Percentiles rank a stretch among this genome's conserved stretches.
Evolutionary conservation across 2,888 invertebrate species (phyloP).

Genomic region (Metopia argyrocephala): DNA sequence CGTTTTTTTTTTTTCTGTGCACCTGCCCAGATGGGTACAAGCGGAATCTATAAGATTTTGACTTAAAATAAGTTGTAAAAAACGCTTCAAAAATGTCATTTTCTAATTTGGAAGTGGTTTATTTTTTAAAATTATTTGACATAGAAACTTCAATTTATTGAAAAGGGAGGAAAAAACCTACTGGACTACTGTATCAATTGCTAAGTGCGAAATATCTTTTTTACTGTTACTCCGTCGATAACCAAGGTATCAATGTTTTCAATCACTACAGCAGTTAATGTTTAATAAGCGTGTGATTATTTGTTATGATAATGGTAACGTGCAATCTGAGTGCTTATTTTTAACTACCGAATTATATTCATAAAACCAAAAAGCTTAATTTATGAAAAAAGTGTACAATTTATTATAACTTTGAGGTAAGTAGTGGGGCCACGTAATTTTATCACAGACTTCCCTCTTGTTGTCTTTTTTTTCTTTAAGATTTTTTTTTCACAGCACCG

Average conservation of each 20-base stretch:
- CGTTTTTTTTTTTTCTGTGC: too few relatives aligned
- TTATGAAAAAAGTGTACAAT: constrained; percentile 6
- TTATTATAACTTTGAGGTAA: neutral
- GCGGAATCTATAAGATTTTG: too few relatives aligned
- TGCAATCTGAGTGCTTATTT: constrained; percentile 28
- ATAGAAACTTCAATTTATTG: too few relatives aligned
- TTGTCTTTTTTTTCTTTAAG: constrained; percentile 37
- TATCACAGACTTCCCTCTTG: neutral
- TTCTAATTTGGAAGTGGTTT: too few relatives aligned
- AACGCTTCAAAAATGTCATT: too few relatives aligned
- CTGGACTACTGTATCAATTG: too few relatives aligned
- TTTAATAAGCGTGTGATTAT: constrained; percentile 53
- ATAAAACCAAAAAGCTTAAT: constrained; percentile 10
- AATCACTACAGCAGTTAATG: neutral
- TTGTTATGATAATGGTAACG: constrained; percentile 50
- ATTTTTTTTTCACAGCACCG: constrained; percentile 1
- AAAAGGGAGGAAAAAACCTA: too few relatives aligned
- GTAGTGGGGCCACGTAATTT: neutral
- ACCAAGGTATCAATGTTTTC: neutral
- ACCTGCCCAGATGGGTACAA: too few relatives aligned
- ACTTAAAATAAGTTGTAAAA: too few relatives aligned
- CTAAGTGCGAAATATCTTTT: too few relatives aligned
- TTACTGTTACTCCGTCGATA: neutral
- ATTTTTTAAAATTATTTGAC: too few relatives aligned
- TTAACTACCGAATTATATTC: constrained; percentile 21